Percentiles rank a stretch among this genome's conserved stretches.
Conservation (phyloP, 2,888 invertebrate genomes). For the Morpho achilles region DNA sequence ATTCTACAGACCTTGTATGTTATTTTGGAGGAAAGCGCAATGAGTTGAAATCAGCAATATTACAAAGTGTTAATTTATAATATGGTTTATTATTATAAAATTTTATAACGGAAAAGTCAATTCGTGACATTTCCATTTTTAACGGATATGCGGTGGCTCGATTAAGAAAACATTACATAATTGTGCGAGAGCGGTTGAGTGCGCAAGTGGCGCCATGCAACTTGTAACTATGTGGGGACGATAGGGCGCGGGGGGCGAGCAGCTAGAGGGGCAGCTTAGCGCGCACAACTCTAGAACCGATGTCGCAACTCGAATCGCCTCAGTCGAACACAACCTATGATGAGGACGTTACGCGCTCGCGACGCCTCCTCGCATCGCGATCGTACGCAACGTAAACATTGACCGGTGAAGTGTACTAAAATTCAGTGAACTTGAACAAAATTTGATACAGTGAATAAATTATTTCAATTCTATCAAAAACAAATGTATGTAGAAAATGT, state of each 20-base stretch:
- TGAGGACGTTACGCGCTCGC: constrained; percentile 63
- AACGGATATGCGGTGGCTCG: constrained; percentile 57
- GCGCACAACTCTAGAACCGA: constrained; percentile 56
- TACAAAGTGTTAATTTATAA: neutral
- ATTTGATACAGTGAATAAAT: constrained; percentile 35
- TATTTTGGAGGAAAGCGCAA: no score
- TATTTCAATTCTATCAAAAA: constrained; percentile 39
- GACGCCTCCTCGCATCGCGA: constrained; percentile 43
- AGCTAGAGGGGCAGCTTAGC: constrained; percentile 54
- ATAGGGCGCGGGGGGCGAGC: constrained; percentile 51
- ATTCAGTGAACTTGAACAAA: constrained; percentile 39
- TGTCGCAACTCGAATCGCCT: constrained; percentile 40
- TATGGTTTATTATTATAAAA: neutral
- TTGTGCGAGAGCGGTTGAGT: constrained; percentile 64
- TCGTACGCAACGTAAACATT: constrained; percentile 70
- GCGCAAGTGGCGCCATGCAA: constrained; percentile 75
- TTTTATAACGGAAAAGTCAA: neutral
- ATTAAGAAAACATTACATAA: constrained; percentile 77
- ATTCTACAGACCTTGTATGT: no score
- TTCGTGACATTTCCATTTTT: constrained; percentile 41
- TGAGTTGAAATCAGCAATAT: no score
- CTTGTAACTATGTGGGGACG: constrained; percentile 69
- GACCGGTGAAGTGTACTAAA: constrained; percentile 53
- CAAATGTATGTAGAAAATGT: constrained; percentile 75
- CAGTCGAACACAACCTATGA: constrained; percentile 68